These are phyloP conservation scores for Orchesella flavescens DNA, from an alignment of 2,888 invertebrate species.

Conservation along the genomic window DNA sequence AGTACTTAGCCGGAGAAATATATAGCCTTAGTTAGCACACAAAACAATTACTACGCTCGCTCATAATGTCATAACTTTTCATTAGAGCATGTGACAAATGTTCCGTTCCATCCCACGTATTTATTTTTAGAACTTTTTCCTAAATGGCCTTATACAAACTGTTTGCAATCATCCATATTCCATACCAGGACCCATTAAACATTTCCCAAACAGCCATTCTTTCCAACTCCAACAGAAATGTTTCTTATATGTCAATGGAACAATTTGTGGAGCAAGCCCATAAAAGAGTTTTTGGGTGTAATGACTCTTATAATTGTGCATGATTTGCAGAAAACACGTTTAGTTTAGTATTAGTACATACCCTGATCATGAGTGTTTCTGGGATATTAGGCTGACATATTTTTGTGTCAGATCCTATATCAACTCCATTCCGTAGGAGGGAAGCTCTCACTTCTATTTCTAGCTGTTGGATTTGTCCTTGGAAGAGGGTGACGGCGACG, in stretches of 20 bases:
- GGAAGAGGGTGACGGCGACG: conserved; percentile 88
- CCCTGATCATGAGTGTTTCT: conserved; percentile 91
- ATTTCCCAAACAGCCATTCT: neutral
- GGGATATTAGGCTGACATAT: conserved; percentile 89
- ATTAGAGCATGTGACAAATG: conserved; percentile 54
- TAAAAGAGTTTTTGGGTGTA: conserved; percentile 28
- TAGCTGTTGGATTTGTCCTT: conserved; percentile 80
- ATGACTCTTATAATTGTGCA: conserved; percentile 39
- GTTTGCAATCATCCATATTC: no score
- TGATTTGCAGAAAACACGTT: neutral
- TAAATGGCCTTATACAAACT: no score
- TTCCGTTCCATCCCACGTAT: neutral
- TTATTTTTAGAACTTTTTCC: conserved; percentile 50
- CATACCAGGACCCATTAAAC: no score
- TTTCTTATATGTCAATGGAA: conserved; percentile 36
- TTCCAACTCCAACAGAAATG: conserved; percentile 15
- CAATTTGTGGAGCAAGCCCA: conserved; percentile 4
- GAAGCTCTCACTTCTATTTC: conserved; percentile 87
- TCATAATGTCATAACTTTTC: conserved; percentile 61
- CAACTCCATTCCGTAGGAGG: conserved; percentile 91
- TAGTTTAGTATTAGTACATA: conserved; percentile 74
- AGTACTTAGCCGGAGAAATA: conserved; percentile 23
- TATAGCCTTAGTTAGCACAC: conserved; percentile 20
- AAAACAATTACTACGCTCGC: conserved; percentile 56
- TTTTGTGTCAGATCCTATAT: conserved; percentile 87